Base-by-base conservation (phyloP, 37 sponge, comb jelly and placozoan species). In the Diacarnus erythraeanus region DNA sequence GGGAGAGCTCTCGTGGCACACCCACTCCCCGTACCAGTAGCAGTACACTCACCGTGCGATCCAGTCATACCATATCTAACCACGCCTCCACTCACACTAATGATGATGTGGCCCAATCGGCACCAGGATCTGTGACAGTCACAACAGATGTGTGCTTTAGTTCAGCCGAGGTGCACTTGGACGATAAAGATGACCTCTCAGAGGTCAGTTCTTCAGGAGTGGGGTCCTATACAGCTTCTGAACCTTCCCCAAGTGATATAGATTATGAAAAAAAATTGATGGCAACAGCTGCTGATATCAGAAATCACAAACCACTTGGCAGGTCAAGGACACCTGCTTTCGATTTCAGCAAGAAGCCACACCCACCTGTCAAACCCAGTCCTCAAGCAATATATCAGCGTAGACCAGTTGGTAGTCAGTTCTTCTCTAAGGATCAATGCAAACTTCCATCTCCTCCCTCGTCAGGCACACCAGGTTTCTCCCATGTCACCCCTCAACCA, bases 191-290 rank as follows among this genome's bases (percentile, higher is more conserved):
- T 23, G 74, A 74, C 57, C 2, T 54, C 34, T 34, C 54, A 25
- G 74, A 74, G 35, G 58, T 54, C 30, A 51, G 54, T 43, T 54
- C 74, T 35, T 54, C 74, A 35, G 30, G 74, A 9, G 26, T 74
- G 3, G 18, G 74, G 26, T 35, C 57, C 34, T 54, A 27, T 35
- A 51, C 51, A 18, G 30, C 22, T 35, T 54, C 51, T 74, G 36
- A 54, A 40, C 47, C 47, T 51, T 8, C 23, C 47, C 61, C 9
- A 25, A 25, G 51, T 47, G 51, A 47, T 47, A 12, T 47, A 15
- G 51, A 47, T 12, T 47, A 47, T 47, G 51, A 47, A 6, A 47
- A 47, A 12, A 47, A 47, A 6, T 47, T 47, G 10, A 47, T 47
- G 51, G 6, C 51, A 47, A 15, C 51, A 15, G 10, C 12, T 6